Evolutionary conservation across 53 echinoderm and acorn worm species (phyloP).

Genomic region (Astropecten irregularis): DNA sequence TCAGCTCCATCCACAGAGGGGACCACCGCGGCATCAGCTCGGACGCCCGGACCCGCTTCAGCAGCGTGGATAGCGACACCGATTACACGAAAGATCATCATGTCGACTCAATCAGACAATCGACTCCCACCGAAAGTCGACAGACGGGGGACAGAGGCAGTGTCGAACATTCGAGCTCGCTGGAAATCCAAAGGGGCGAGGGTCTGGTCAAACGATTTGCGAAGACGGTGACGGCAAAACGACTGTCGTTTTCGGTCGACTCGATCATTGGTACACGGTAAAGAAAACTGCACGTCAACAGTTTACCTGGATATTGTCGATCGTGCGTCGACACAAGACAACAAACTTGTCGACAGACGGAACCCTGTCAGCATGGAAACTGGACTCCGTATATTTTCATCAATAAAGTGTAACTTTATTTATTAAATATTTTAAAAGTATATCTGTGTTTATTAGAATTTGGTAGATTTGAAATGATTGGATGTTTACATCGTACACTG

Average conservation of each 20-base stretch:
- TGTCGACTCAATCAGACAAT: not conserved
- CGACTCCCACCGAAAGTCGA: too few relatives aligned
- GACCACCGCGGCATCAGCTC: not conserved
- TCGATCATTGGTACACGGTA: constrained; percentile 52
- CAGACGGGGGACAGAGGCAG: not conserved
- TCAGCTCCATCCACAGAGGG: not conserved
- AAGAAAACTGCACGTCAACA: not conserved
- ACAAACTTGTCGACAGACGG: too few relatives aligned
- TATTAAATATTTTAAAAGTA: too few relatives aligned
- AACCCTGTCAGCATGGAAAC: too few relatives aligned
- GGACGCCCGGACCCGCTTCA: not conserved
- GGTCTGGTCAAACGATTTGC: not conserved
- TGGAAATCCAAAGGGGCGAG: not conserved
- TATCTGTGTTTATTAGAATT: too few relatives aligned
- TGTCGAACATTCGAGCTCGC: not conserved
- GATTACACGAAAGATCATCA: not conserved
- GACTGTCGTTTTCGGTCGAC: constrained; percentile 60
- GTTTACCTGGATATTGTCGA: too few relatives aligned
- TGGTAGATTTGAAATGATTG: too few relatives aligned
- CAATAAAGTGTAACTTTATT: too few relatives aligned
- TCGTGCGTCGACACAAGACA: too few relatives aligned
- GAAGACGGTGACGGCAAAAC: constrained; percentile 5
- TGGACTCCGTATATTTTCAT: too few relatives aligned
- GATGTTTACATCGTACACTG: too few relatives aligned
- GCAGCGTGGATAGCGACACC: constrained; percentile 38